These are phyloP conservation scores for Rhinichthys osculus DNA, from an alignment of 2,797 vertebrate species.

Conservation along the genomic window DNA sequence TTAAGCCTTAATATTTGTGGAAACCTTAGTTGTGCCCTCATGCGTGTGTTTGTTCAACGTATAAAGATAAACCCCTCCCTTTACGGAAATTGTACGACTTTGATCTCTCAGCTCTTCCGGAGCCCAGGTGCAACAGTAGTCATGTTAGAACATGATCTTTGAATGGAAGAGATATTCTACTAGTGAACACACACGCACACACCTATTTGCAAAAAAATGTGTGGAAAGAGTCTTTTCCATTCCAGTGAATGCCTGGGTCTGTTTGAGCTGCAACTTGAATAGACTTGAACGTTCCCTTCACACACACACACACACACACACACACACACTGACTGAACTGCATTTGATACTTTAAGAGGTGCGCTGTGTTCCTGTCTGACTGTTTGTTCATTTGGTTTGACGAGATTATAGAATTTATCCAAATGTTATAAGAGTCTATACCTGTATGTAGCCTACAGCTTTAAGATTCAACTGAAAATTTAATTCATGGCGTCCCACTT, in stretches of 20 bases:
- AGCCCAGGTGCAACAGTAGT: conserved; percentile 29
- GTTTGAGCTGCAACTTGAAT: conserved; percentile 33
- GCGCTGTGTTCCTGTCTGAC: background rate
- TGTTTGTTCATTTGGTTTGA: conserved; percentile 16
- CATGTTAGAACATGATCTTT: conserved; percentile 52
- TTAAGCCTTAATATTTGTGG: background rate
- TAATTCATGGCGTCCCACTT: background rate
- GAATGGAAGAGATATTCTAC: background rate
- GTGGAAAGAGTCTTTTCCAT: background rate
- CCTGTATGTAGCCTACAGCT: background rate
- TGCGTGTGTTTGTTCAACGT: conserved; percentile 24
- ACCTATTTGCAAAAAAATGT: conserved; percentile 2
- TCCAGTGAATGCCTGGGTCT: conserved; percentile 7
- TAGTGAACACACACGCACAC: background rate
- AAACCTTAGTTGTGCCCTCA: background rate
- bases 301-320: background rate
- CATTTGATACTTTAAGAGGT: conserved; percentile 14
- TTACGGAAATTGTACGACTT: conserved; percentile 32
- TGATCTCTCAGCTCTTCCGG: conserved; percentile 33
- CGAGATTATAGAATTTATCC: background rate
- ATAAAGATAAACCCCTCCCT: background rate
- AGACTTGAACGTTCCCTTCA: conserved; percentile 19
- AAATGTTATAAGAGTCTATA: background rate
- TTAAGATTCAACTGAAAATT: background rate
- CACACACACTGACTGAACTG: background rate